Evolutionary conservation across 2,797 vertebrate species (phyloP).

Genomic region (Coregonus sp.): DNA sequence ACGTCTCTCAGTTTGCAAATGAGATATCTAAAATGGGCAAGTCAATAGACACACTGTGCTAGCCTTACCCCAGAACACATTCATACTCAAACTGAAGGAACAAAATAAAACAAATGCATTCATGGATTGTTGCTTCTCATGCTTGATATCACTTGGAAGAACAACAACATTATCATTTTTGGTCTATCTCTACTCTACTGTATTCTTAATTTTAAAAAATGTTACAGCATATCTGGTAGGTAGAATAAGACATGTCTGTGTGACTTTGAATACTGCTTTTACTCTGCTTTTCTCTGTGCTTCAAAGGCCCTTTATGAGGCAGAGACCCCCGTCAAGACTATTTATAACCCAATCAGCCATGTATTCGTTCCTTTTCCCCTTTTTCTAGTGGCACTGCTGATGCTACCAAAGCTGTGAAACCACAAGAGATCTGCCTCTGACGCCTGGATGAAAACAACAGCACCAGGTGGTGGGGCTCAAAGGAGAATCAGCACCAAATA

Average conservation of each 20-base stretch:
- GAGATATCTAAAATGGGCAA: too few species aligned
- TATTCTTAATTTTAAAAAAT: neutral
- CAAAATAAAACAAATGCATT: neutral
- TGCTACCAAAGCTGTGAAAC: constrained; percentile 45
- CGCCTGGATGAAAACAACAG: constrained; percentile 1
- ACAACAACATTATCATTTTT: too few species aligned
- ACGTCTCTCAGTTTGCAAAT: too few species aligned
- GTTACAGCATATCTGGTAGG: neutral
- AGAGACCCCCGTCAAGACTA: constrained; percentile 58
- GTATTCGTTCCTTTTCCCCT: constrained; percentile 62
- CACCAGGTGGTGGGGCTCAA: constrained; percentile 49
- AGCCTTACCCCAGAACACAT: neutral
- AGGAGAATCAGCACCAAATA: constrained; percentile 22
- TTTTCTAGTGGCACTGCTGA: constrained; percentile 32
- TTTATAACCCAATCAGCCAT: constrained; percentile 71
- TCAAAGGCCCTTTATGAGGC: constrained; percentile 21
- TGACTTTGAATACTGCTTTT: neutral
- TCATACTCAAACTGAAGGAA: neutral
- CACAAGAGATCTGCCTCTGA: constrained; percentile 18
- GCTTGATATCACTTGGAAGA: neutral
- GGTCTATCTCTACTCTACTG: neutral
- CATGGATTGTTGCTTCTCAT: neutral
- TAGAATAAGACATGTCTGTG: neutral
- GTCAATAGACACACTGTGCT: neutral
- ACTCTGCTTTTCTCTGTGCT: neutral